Base-by-base conservation (phyloP, 1,140 invertebrate genomes). In the Apis cerana region DNA sequence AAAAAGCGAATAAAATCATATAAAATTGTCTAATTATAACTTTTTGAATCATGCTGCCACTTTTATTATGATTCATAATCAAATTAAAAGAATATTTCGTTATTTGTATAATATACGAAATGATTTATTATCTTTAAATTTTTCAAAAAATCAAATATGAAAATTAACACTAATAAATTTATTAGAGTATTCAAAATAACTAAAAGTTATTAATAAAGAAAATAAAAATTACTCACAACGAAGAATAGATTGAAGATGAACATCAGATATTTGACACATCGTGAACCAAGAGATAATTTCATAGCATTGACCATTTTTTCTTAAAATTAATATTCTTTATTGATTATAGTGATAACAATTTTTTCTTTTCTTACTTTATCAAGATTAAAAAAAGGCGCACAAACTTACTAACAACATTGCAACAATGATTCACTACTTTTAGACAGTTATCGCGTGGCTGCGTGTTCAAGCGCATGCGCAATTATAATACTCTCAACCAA, bases 241-340 rank as follows among this genome's bases (percentile, higher is more conserved):
- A 97, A 96, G 48, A 96, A 84, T 70, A 96, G 93, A 90, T 96
- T 96, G 91, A 96, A 96, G 70, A 94, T 90, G 91, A 96, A 96
- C 78, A 96, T 93, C 72, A 96, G 93, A 90, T 95, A 96, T 92
- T 96, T 96, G 75, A 96, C 91, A 77, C 93, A 94, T 91, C 93
- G 93, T 10, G 94, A 94, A 84, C 94, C 94, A 74, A 92, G 86
- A 58, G 95, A 92, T 62, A 95, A 80, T 48, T 89, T 90, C 75
- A 92, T 85, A 48, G 65, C 70, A 59, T 83, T 80, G n/a, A 91
- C 85, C 90, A 91, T 93, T 13, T 43, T 23, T 68, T 81, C 59
- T 87, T 62, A 19, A 17, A 54, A 68, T 5, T 59, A 52, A 65
- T 52, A 50, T n/a, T 74, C 58, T 52, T 77, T 52, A 1, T 5